A percentile compares a stretch with the other conserved stretches of the same genome.
Conservation (phyloP, 2,113 vertebrate genomes). For the Mugil cephalus region DNA sequence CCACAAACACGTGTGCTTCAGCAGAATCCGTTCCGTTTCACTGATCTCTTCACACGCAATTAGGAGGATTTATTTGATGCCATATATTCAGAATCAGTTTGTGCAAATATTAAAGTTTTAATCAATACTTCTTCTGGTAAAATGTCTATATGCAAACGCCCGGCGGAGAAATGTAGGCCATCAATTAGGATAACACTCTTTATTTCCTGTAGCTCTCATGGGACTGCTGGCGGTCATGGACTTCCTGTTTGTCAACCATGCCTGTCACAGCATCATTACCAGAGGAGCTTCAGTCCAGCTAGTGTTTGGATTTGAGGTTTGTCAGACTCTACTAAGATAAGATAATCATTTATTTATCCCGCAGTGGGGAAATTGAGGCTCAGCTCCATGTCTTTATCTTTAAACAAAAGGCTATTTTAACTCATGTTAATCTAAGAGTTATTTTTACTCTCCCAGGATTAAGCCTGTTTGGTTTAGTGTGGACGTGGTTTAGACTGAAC, state of each 20-base stretch:
- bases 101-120: too few species aligned
- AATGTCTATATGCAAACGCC: not conserved
- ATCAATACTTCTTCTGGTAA: not conserved
- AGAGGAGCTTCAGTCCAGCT: constrained; percentile 96
- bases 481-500: too few species aligned
- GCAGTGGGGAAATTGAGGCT: not conserved
- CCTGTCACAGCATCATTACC: constrained; percentile 95
- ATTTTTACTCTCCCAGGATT: too few species aligned
- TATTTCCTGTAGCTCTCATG: constrained; percentile 87
- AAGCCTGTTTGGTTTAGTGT: too few species aligned
- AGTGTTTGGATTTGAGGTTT: constrained; percentile 96
- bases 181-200: not conserved
- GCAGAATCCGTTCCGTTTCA: not conserved
- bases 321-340: constrained; percentile 2
- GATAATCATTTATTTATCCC: too few species aligned
- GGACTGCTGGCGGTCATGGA: constrained; percentile 90
- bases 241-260: constrained; percentile 93
- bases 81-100: not conserved
- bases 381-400: not conserved
- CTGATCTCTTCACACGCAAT: not conserved
- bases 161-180: not conserved
- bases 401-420: not conserved
- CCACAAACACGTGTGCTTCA: not conserved
- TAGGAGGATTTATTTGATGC: not conserved
- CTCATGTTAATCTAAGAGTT: too few species aligned